phyloP scores from a whole-genome alignment of 2,888 invertebrate genomes.

The Noctua fimbriata region DNA sequence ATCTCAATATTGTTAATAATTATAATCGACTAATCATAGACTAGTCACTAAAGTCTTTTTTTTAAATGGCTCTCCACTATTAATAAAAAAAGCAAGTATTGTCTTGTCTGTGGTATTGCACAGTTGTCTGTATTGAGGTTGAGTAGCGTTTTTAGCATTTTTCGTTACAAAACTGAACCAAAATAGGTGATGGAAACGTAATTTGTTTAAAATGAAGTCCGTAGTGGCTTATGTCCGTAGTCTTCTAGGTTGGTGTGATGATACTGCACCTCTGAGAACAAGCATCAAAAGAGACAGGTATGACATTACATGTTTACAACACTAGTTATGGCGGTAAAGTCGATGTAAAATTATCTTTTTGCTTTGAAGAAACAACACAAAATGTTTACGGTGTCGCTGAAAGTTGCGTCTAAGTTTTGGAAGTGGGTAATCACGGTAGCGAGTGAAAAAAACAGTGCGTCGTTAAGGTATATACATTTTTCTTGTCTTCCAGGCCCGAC shows the following conservation, averaged over 20 bases:
- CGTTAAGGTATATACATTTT: constrained; percentile 41
- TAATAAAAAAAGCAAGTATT: constrained; percentile 18
- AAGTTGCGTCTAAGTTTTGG: constrained; percentile 85
- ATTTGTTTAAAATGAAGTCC: constrained; percentile 84
- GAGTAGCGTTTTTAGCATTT: constrained; percentile 68
- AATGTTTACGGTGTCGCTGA: constrained; percentile 83
- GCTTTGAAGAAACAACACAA: constrained; percentile 58
- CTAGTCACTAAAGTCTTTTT: neutral
- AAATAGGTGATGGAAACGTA: constrained; percentile 83
- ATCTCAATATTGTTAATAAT: too few species aligned
- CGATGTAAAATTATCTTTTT: constrained; percentile 69
- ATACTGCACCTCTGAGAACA: constrained; percentile 76
- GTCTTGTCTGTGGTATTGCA: constrained; percentile 66
- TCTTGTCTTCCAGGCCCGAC: constrained; percentile 80
- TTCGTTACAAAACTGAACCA: constrained; percentile 61
- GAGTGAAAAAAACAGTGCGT: constrained; percentile 15
- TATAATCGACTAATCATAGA: constrained; percentile 25
- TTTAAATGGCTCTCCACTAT: neutral
- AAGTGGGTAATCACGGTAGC: constrained; percentile 73
- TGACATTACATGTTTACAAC: constrained; percentile 88
- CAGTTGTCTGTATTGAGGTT: constrained; percentile 72
- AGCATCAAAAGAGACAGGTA: constrained; percentile 89
- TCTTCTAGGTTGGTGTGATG: constrained; percentile 83
- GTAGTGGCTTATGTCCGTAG: constrained; percentile 84
- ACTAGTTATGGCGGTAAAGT: constrained; percentile 89